phyloP scores from a whole-genome alignment of 1,140 invertebrate species.

The Drosophila tristis region DNA sequence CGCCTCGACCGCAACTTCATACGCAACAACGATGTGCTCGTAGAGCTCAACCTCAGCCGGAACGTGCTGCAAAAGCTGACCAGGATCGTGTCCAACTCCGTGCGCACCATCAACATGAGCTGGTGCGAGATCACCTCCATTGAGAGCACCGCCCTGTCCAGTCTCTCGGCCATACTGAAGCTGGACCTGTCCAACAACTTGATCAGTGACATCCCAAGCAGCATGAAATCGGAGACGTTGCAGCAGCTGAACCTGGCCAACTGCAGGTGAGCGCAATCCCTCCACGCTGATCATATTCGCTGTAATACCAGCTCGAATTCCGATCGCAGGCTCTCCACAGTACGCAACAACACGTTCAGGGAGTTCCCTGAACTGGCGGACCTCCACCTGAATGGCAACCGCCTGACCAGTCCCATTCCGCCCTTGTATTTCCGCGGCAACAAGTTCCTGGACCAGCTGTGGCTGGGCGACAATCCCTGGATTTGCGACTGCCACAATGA shows the following conservation, averaged over 20 bases:
- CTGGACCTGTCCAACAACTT: conserved; percentile 87
- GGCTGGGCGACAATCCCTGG: conserved; percentile 90
- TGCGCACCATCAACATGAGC: conserved; percentile 86
- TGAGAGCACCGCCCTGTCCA: conserved; percentile 85
- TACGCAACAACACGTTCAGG: conserved; percentile 85
- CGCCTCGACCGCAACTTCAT: conserved; percentile 85
- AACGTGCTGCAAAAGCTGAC: conserved; percentile 87
- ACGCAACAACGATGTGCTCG: conserved; percentile 85
- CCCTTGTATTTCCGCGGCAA: conserved; percentile 87
- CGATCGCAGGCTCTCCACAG: conserved; percentile 52
- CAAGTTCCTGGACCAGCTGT: conserved; percentile 85
- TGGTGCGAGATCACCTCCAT: conserved; percentile 86
- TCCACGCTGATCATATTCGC: too few relatives aligned
- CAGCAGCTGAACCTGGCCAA: conserved; percentile 86
- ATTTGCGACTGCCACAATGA: conserved; percentile 87
- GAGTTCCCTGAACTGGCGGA: conserved; percentile 85
- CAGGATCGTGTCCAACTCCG: conserved; percentile 85
- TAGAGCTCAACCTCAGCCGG: conserved; percentile 86
- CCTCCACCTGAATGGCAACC: conserved; percentile 88
- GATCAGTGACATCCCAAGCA: conserved; percentile 86
- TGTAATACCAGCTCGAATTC: neutral
- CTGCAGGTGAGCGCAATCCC: conserved; percentile 61
- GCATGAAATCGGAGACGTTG: conserved; percentile 85
- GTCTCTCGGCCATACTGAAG: conserved; percentile 85
- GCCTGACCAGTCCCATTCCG: conserved; percentile 87